Conservation (phyloP, 2,888 invertebrate species). For the Yponomeuta sedellus region DNA sequence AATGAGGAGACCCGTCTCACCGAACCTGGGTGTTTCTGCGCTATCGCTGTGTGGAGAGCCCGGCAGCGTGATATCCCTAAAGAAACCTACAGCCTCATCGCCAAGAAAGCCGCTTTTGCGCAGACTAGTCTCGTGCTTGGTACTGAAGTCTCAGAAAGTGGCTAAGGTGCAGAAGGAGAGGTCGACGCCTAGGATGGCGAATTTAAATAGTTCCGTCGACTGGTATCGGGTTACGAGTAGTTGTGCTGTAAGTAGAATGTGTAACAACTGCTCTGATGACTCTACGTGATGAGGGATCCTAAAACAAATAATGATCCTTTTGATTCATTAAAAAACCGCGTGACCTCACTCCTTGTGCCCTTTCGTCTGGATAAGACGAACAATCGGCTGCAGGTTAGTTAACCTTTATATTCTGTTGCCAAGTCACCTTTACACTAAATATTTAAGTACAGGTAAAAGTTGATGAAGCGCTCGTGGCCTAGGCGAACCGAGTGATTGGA, state of each 20-base stretch:
- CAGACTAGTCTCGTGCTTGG: constrained; percentile 56
- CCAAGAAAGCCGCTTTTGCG: constrained; percentile 49
- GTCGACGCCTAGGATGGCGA: not conserved
- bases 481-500: too few species aligned
- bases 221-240: constrained; percentile 48
- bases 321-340: too few species aligned
- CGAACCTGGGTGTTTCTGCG: not conserved
- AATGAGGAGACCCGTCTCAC: not conserved
- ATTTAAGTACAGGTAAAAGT: too few species aligned
- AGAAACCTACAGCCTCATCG: not conserved
- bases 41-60: not conserved
- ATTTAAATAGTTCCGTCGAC: constrained; percentile 44
- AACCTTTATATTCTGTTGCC: too few species aligned
- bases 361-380: too few species aligned
- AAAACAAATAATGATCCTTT: too few species aligned
- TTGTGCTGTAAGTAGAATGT: not conserved
- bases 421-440: too few species aligned
- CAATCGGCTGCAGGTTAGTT: too few species aligned
- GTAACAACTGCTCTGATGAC: too few species aligned
- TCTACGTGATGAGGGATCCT: too few species aligned
- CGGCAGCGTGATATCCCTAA: not conserved
- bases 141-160: constrained; percentile 41
- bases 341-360: too few species aligned
- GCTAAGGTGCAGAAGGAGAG: constrained; percentile 16
- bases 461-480: too few species aligned